Evolutionary conservation across 2,888 invertebrate genomes (phyloP).

Genomic region (Nomada lathburiana): DNA sequence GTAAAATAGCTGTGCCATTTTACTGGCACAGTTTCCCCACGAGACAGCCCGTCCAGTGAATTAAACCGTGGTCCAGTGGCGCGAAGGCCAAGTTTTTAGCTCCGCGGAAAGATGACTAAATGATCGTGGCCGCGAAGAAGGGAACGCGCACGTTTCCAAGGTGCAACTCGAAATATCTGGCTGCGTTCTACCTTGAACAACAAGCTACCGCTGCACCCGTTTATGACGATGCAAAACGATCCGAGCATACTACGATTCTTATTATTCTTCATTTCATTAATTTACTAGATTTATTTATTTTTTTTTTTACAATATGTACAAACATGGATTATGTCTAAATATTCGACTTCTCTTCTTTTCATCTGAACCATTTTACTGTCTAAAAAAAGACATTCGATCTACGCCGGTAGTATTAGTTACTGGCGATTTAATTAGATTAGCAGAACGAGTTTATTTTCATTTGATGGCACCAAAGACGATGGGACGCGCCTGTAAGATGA

Average conservation of each 20-base stretch:
- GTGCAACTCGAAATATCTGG: slow-evolving; percentile 29
- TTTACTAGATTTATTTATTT: background rate
- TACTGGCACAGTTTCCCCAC: slow-evolving; percentile 78
- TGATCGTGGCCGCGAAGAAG: slow-evolving; percentile 8
- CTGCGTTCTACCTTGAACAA: slow-evolving; percentile 11
- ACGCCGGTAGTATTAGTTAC: background rate
- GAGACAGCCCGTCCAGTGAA: slow-evolving; percentile 73
- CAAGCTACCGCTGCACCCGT: slow-evolving; percentile 2
- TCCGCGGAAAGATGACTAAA: slow-evolving; percentile 58
- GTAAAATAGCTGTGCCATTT: slow-evolving; percentile 80
- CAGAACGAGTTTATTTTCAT: slow-evolving; percentile 26
- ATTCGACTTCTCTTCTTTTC: too few relatives aligned
- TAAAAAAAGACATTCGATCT: slow-evolving; percentile 34
- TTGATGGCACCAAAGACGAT: slow-evolving; percentile 8
- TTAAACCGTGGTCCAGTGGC: slow-evolving; percentile 65
- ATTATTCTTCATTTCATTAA: background rate
- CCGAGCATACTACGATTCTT: background rate
- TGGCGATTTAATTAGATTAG: slow-evolving; percentile 17
- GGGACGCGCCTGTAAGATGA: background rate
- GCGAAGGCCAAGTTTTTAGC: slow-evolving; percentile 76
- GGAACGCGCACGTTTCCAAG: slow-evolving; percentile 13
- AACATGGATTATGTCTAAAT: too few relatives aligned
- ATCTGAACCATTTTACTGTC: background rate
- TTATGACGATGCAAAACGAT: background rate
- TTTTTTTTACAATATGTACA: too few relatives aligned